Base-by-base conservation (phyloP, 2,113 vertebrate species). In the Odontophorus gujanensis region DNA sequence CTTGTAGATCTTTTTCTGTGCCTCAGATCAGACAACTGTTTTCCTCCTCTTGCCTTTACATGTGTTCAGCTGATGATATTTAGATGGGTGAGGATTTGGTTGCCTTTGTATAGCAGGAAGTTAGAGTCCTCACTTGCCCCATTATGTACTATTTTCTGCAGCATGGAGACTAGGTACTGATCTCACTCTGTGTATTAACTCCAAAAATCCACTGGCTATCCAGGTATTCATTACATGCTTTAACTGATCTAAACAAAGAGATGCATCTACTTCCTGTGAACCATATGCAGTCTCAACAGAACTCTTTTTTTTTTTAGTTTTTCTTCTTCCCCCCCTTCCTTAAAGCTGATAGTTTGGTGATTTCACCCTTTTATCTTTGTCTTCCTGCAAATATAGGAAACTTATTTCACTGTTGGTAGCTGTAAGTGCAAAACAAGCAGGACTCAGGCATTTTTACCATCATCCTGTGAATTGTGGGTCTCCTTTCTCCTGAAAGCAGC, bases 41-140 rank as follows among this genome's bases (percentile, higher is more conserved):
- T 87, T 93, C 67, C 58, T 90, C 32, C 66, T 81, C 75, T 77
- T 87, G 47, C 38, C 91, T 94, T 96, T 97, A 87, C 90, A 78
- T 94, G 79, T 38, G 13, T 95, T 93, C 91, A 36, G 14, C 51
- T 90, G 89, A 72, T 15, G 42, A n/a, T 81, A 78, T 86, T 94
- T 90, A 91, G 87, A 86, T 85, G 48, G 72, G 79, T 88, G 73
- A 91, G 82, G 82, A 83, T 91, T 93, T 95, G 94, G 51, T 87
- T 95, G 81, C 87, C 72, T 94, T 92, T 95, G 91, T 95, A 9
- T 13, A 89, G 69, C 85, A 95, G 91, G 80, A 95, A 95, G 90
- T 94, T 79, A 4, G 67, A 82, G 59, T 82, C 81, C 87, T 87
- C 30, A 5, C 84, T 93, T 89, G 94, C 75, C 47, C 72, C 18